Evolutionary conservation across 2,113 vertebrate genomes (phyloP).

Genomic region (Panthera leo): DNA sequence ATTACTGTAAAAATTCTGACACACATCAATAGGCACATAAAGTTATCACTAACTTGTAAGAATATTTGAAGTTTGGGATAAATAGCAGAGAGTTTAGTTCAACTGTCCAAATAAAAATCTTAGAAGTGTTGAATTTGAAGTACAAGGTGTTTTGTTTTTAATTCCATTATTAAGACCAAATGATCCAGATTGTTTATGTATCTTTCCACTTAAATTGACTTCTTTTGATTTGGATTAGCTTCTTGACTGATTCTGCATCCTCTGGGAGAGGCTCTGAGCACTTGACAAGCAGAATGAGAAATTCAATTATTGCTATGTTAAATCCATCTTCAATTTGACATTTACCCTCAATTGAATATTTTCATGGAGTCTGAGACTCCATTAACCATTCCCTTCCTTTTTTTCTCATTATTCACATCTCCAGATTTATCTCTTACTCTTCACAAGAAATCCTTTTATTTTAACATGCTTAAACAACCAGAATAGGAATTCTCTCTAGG

Average conservation of each 20-base stretch:
- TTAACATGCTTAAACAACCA: neutral
- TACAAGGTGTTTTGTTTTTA: neutral
- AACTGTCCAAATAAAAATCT: neutral
- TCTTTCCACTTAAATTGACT: slow-evolving; percentile 43
- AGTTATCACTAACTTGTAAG: neutral
- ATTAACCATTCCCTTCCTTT: neutral
- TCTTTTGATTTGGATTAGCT: slow-evolving; percentile 37
- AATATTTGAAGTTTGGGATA: neutral
- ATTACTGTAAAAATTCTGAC: neutral
- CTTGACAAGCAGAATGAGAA: slow-evolving; percentile 35
- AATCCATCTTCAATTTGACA: slow-evolving; percentile 51
- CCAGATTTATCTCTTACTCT: neutral
- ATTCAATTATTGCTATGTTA: slow-evolving; percentile 12
- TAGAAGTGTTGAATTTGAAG: neutral
- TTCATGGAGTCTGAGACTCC: neutral
- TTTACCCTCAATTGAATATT: slow-evolving; percentile 35
- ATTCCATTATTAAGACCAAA: slow-evolving; percentile 31
- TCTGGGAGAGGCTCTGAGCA: neutral
- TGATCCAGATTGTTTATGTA: neutral
- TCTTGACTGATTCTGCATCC: neutral
- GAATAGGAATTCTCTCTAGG: neutral
- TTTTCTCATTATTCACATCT: neutral
- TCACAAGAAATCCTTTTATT: neutral
- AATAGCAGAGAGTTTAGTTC: neutral
- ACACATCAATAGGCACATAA: neutral